Evolutionary conservation across 2,888 invertebrate genomes (phyloP).

Genomic region (Polyommatus iphigenia): DNA sequence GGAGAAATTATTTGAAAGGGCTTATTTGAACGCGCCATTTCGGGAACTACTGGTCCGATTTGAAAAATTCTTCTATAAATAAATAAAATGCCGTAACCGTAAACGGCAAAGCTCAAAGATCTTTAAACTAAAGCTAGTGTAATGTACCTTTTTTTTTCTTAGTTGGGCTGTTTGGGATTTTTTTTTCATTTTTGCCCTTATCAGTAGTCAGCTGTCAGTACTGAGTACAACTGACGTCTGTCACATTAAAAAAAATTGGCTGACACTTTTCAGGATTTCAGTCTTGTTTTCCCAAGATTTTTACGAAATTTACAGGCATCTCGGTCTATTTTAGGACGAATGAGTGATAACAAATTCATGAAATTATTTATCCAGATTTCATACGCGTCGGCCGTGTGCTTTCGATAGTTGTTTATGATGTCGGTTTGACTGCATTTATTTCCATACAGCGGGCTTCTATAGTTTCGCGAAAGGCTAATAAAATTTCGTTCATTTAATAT

Average conservation of each 20-base stretch:
- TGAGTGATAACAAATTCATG: slow-evolving; percentile 67
- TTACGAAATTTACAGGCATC: slow-evolving; percentile 63
- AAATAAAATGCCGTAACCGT: too few species aligned
- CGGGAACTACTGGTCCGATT: too few species aligned
- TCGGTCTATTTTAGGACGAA: slow-evolving; percentile 75
- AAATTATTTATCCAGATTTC: slow-evolving; percentile 50
- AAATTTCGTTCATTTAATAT: slow-evolving; percentile 56
- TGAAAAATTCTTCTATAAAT: too few species aligned
- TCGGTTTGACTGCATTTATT: slow-evolving; percentile 53
- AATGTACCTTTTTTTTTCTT: too few species aligned
- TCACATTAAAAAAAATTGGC: not conserved
- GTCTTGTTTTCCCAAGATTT: slow-evolving; percentile 56
- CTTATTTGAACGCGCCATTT: too few species aligned
- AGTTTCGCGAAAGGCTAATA: slow-evolving; percentile 48
- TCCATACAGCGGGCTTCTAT: slow-evolving; percentile 49
- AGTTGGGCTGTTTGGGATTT: too few species aligned
- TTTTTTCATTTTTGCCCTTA: too few species aligned
- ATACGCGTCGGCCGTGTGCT: slow-evolving; percentile 53
- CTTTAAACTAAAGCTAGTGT: too few species aligned
- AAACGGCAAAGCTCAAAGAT: too few species aligned
- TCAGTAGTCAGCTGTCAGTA: too few species aligned
- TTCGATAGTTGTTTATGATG: slow-evolving; percentile 45
- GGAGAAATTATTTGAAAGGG: too few species aligned
- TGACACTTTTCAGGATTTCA: slow-evolving; percentile 33
- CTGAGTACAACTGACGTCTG: too few species aligned